Evolutionary conservation across 2,888 invertebrate species (phyloP).

Genomic region (Anoplius nigerrimus): DNA sequence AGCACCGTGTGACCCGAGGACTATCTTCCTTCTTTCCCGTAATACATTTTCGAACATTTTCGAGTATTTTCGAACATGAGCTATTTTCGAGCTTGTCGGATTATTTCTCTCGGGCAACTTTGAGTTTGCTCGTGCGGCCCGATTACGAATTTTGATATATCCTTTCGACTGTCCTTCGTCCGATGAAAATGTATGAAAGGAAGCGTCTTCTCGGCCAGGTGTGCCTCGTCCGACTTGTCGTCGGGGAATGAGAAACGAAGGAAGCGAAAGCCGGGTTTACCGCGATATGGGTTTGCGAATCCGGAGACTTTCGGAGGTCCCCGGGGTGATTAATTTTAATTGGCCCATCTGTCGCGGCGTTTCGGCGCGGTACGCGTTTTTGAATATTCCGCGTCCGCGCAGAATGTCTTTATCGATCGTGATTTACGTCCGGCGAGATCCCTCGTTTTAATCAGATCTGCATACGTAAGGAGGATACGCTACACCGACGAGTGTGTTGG

Average conservation of each 20-base stretch:
- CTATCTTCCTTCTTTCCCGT: too few relatives aligned
- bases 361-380: constrained; percentile 18
- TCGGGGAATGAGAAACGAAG: neutral
- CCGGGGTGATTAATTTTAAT: constrained; percentile 39
- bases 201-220: too few relatives aligned
- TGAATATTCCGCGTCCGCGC: constrained; percentile 6
- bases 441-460: constrained; percentile 28
- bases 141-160: too few relatives aligned
- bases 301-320: constrained; percentile 19
- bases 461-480: constrained; percentile 15
- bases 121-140: too few relatives aligned
- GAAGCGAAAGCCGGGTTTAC: neutral
- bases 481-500: neutral
- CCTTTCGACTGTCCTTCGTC: too few relatives aligned
- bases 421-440: constrained; percentile 30
- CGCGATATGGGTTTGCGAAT: constrained; percentile 19
- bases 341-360: constrained; percentile 30
- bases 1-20: neutral
- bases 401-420: constrained; percentile 35
- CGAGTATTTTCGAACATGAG: too few relatives aligned
- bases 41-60: too few relatives aligned
- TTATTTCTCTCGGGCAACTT: too few relatives aligned
- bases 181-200: too few relatives aligned
- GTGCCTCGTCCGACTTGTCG: too few relatives aligned
- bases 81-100: too few relatives aligned